Base-by-base conservation (phyloP, 2,888 invertebrate species). In the Scelioninae gen. 2 region DNA sequence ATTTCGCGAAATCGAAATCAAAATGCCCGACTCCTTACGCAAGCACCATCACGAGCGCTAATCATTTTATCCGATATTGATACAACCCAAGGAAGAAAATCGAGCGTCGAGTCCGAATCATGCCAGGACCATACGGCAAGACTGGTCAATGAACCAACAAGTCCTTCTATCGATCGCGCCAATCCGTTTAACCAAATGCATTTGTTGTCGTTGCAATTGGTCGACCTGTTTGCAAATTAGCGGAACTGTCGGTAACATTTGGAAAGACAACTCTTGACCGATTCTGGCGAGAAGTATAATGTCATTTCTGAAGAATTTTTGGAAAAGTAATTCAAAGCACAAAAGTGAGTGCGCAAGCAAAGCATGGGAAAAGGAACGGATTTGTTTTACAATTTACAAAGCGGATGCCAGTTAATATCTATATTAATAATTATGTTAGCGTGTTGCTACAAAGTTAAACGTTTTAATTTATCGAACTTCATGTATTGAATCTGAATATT, bases 291-390 rank as follows among this genome's bases (percentile, higher is more conserved):
- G 19, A 0, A 35, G 18, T 52, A 67, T 22, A 35, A 90, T 91
- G 86, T 90, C 90, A 46, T 89, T 91, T 75, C 86, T 91, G 78
- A 88, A 90, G 82, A 90, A 90, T 84, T 89, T 91, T 84, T 91
- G 90, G 91, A 91, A 89, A 80, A 90, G 87, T 78, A 90, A 89
- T 84, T 90, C 91, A 11, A 91, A 91, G 79, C 91, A 91, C 79
- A 90, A 90, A 88, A 91, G 91, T 91, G 82, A 91, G 91, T n/a
- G n/a, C n/a, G n/a, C n/a, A n/a, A n/a, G n/a, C n/a, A n/a, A n/a
- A n/a, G n/a, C n/a, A n/a, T n/a, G n/a, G n/a, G n/a, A n/a, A n/a
- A n/a, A n/a, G n/a, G n/a, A n/a, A n/a, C n/a, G n/a, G n/a, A n/a
- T n/a, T n/a, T n/a, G n/a, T n/a, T n/a, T n/a, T n/a, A n/a, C n/a